Percentiles rank a stretch among this genome's conserved stretches.
phyloP scores from a whole-genome alignment of 2,888 invertebrate species.

The Aquatica leii region DNA sequence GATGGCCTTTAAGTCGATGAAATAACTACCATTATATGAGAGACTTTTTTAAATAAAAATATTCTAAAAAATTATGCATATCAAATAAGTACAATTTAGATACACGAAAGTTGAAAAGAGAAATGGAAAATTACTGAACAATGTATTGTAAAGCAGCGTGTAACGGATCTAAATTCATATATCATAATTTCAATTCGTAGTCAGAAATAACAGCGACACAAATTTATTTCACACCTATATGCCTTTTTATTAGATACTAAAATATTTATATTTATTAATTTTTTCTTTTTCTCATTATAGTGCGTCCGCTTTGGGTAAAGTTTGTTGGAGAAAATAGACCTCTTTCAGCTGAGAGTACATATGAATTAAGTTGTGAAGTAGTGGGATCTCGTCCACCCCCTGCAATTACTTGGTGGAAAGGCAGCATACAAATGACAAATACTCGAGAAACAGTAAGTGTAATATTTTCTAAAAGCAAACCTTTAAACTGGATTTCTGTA shows the following conservation, averaged over 20 bases:
- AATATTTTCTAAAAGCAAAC: too few species aligned
- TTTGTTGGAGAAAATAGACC: conserved; percentile 75
- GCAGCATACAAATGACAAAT: conserved; percentile 71
- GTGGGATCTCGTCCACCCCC: conserved; percentile 80
- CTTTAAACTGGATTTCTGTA: too few species aligned
- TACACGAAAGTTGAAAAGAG: conserved; percentile 8
- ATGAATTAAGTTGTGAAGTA: conserved; percentile 77
- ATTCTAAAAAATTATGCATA: conserved; percentile 10
- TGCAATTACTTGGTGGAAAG: conserved; percentile 82
- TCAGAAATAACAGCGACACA: conserved; percentile 6
- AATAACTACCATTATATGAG: conserved; percentile 6
- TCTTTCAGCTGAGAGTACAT: conserved; percentile 74
- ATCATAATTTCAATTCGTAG: conserved; percentile 15
- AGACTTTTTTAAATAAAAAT: conserved; percentile 12
- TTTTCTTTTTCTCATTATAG: conserved; percentile 61
- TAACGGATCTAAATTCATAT: conserved; percentile 16
- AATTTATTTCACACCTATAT: conserved; percentile 15
- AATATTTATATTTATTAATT: not conserved
- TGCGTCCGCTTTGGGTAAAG: conserved; percentile 75
- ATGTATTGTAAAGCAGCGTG: conserved; percentile 9
- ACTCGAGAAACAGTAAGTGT: conserved; percentile 74
- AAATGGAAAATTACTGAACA: conserved; percentile 13
- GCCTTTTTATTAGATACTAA: conserved; percentile 5
- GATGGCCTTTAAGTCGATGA: not conserved
- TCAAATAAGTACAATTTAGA: conserved; percentile 10